These are phyloP conservation scores for Eurytoma adleriae DNA, from an alignment of 2,888 invertebrate species.

Conservation along the genomic window DNA sequence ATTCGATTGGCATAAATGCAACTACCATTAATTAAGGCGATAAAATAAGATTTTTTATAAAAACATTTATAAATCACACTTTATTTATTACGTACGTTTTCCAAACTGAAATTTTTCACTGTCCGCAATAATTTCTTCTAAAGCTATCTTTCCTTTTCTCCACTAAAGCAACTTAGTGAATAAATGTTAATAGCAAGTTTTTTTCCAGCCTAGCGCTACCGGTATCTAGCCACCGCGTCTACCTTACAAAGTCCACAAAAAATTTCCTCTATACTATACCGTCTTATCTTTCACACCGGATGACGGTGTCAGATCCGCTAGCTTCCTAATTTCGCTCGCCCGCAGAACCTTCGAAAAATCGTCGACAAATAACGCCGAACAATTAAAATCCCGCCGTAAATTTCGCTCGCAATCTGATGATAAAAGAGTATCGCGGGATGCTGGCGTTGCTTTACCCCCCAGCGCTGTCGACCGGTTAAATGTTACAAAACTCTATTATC, in stretches of 20 bases:
- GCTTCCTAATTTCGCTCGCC: neutral
- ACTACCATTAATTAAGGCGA: no score
- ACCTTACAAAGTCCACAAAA: neutral
- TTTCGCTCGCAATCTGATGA: neutral
- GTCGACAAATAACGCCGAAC: no score
- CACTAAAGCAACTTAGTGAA: no score
- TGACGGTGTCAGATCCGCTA: neutral
- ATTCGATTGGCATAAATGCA: no score
- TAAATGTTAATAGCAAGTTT: no score
- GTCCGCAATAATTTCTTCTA: no score
- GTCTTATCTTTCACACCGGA: conserved; percentile 5
- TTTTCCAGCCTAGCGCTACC: no score
- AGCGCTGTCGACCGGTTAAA: conserved; percentile 59
- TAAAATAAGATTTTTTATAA: no score
- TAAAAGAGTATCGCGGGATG: neutral
- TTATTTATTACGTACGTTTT: no score
- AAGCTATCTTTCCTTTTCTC: no score
- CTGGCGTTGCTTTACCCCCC: conserved; percentile 58
- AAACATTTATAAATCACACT: no score
- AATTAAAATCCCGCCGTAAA: neutral
- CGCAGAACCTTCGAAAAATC: neutral
- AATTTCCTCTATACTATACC: conserved; percentile 5
- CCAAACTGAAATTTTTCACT: no score
- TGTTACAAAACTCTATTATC: conserved; percentile 65
- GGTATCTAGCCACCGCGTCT: neutral